Conservation (phyloP, 1,140 invertebrate genomes). For the Lanistes nyassanus region DNA sequence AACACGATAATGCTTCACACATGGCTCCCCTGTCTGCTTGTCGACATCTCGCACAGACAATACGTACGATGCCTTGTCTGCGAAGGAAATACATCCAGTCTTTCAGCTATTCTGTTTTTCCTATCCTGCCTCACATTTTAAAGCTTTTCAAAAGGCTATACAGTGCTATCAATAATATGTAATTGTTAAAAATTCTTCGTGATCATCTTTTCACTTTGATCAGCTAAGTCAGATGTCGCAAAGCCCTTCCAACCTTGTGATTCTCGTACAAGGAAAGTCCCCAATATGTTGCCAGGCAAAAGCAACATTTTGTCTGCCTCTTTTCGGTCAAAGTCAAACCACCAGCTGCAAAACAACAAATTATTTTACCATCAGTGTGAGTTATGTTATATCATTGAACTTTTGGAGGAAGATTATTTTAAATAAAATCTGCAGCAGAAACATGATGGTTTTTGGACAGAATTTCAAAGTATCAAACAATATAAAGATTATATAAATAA, state of each 20-base stretch:
- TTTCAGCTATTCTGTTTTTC: no score
- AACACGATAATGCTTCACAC: slow-evolving; percentile 97
- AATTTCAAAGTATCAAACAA: neutral
- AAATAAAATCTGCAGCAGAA: slow-evolving; percentile 8
- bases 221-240: no score
- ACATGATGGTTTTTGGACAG: neutral
- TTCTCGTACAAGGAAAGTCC: slow-evolving; percentile 94
- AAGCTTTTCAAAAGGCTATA: no score
- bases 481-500: neutral
- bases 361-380: no score
- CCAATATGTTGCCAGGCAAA: slow-evolving; percentile 90
- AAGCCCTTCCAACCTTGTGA: slow-evolving; percentile 46
- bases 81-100: neutral
- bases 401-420: no score
- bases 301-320: slow-evolving; percentile 95
- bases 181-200: no score
- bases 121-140: no score
- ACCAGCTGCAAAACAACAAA: slow-evolving; percentile 86
- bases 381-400: no score
- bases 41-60: slow-evolving; percentile 55
- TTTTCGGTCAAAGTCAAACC: slow-evolving; percentile 96
- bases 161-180: no score
- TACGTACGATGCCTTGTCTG: slow-evolving; percentile 57
- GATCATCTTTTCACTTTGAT: no score
- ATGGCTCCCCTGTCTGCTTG: slow-evolving; percentile 38